Conservation (phyloP, 2,797 vertebrate species). For the Tapirus indicus region DNA sequence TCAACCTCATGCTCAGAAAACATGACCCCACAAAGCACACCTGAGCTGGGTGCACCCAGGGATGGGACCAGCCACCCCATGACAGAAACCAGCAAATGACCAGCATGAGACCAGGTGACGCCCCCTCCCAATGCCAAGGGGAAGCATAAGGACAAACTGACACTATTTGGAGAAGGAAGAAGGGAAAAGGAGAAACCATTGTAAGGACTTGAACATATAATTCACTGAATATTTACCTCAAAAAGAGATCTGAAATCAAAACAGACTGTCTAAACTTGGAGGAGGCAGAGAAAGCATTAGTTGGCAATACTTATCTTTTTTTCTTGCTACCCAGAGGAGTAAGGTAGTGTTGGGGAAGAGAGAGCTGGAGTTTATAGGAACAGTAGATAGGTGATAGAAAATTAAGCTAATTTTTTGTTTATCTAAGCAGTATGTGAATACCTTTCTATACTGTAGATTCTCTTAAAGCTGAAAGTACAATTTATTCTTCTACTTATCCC, state of each 20-base stretch:
- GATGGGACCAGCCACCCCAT: background rate
- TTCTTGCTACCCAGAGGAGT: background rate
- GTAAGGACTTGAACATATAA: slow-evolving; percentile 23
- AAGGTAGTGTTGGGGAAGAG: background rate
- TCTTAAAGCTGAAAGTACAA: background rate
- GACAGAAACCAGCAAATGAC: background rate
- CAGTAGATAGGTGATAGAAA: background rate
- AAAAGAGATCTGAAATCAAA: slow-evolving; percentile 7
- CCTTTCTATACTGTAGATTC: background rate
- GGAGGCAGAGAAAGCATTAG: background rate
- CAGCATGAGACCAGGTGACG: background rate
- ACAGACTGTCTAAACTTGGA: background rate
- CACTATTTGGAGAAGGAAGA: background rate
- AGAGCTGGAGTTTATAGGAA: background rate
- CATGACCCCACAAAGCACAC: background rate
- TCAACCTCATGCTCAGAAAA: background rate
- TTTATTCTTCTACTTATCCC: background rate
- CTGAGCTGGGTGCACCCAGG: background rate
- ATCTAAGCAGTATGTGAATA: background rate
- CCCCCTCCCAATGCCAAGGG: background rate
- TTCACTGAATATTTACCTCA: background rate
- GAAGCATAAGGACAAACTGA: background rate
- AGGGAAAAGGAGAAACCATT: background rate
- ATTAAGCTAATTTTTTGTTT: background rate
- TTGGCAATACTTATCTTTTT: background rate